phyloP scores from a whole-genome alignment of 1,140 invertebrate species.

The Thaumetopoea pityocampa region DNA sequence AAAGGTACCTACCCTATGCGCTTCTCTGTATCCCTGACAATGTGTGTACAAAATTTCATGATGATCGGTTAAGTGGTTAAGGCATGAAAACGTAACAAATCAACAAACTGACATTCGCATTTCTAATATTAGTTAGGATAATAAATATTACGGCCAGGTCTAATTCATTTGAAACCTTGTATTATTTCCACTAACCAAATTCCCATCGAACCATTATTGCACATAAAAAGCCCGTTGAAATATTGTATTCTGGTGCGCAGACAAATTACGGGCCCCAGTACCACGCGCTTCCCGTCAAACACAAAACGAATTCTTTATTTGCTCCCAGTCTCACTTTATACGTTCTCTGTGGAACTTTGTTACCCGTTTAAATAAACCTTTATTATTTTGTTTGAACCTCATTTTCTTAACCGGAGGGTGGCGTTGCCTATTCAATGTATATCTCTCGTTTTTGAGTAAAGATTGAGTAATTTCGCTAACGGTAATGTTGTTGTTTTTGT shows the following conservation, averaged over 20 bases:
- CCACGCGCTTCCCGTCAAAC: conserved; percentile 7
- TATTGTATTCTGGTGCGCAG: conserved; percentile 16
- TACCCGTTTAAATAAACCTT: conserved; percentile 13
- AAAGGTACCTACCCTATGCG: no score
- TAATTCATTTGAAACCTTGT: no score
- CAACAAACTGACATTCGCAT: no score
- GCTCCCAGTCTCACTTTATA: conserved; percentile 13
- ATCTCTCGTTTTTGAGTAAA: no score
- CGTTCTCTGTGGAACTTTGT: conserved; percentile 15
- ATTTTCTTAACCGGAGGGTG: conserved; percentile 13
- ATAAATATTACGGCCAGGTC: no score
- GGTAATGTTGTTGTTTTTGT: neutral
- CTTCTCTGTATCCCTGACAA: no score
- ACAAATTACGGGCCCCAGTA: conserved; percentile 13
- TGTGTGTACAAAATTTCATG: no score
- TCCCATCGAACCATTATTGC: conserved; percentile 14
- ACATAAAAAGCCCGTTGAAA: conserved; percentile 15
- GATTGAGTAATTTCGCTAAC: no score
- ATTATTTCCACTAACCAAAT: conserved; percentile 13
- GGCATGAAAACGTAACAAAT: no score
- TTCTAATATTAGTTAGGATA: no score
- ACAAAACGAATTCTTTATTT: conserved; percentile 18
- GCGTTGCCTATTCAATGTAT: no score
- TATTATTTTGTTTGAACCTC: conserved; percentile 17
- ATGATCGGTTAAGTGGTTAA: no score